Evolutionary conservation across 2,888 invertebrate species (phyloP), one percentile per base, ranked within the genome.

Genomic region (Nasonovia ribisnigri): DNA sequence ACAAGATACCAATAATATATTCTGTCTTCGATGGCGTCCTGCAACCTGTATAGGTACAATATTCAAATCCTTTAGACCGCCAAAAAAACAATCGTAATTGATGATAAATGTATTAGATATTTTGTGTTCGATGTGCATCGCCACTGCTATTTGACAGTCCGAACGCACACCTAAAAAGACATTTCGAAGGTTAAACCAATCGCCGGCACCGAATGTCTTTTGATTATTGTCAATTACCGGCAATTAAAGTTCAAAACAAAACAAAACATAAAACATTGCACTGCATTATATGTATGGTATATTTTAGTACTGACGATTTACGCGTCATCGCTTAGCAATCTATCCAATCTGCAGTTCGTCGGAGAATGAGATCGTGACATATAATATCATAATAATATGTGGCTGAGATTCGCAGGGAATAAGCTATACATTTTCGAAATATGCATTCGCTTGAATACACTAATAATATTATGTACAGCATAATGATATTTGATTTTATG

Each of bases 171-270:
- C 36, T 77, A 77, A 43, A 42, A 89, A 89, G 46, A 77, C n/a
- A 60, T 26, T 48, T 42, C 6, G 92, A 92, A 92, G 92, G 88
- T 42, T 51, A 88, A 92, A 92, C 67, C 48, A 87, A 92, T 92
- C 86, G 48, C 20, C 67, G 11, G n/a, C n/a, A 57, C 20, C 26
- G 48, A 51, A 67, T 67, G 24, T 42, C 24, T 77, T 92, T 51
- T 77, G 67, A 88, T 92, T 51, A 67, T 42, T 77, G 88, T 77
- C 88, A 92, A 92, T 92, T 36, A 42, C 67, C 51, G 88, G 67
- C 67, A 5, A 87, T 92, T 92, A 77, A 92, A 92, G 48, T 48
- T 46, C 6, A 36, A 51, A 26, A 51, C 77, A 42, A 42, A 91
- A 60, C 11, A 67, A 0, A 51, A 51, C 16, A 51, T 16, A n/a